Percentiles rank a stretch among this genome's conserved stretches.
These are phyloP conservation scores for Noctua pronuba DNA, from an alignment of 2,888 invertebrate species.

Conservation along the genomic window DNA sequence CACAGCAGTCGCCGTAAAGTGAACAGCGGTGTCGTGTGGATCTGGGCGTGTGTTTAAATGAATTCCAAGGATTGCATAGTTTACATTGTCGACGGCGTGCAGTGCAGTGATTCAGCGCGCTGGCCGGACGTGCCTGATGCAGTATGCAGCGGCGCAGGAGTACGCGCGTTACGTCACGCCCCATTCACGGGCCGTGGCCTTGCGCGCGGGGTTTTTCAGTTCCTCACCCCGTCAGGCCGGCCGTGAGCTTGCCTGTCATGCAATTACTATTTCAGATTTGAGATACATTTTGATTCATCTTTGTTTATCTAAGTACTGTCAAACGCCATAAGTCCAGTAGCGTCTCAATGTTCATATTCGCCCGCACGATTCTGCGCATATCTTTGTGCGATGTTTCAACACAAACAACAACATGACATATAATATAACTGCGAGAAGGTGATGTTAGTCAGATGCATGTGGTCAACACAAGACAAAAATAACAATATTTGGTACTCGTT, in stretches of 20 bases:
- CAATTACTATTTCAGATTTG: slow-evolving; percentile 1
- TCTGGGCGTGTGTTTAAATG: slow-evolving; percentile 20
- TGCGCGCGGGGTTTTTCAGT: slow-evolving; percentile 15
- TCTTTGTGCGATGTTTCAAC: too few species aligned
- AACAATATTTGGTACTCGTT: too few species aligned
- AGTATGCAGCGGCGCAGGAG: slow-evolving; percentile 9
- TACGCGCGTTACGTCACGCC: slow-evolving; percentile 63
- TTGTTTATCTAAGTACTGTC: background rate
- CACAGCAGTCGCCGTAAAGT: slow-evolving; percentile 1
- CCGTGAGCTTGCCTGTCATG: background rate
- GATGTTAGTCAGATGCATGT: too few species aligned
- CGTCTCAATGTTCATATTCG: too few species aligned
- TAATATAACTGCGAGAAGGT: too few species aligned
- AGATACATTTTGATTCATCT: background rate
- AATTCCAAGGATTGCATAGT: slow-evolving; percentile 49
- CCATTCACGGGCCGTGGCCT: slow-evolving; percentile 60
- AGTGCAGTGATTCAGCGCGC: slow-evolving; percentile 46
- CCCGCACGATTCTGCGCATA: too few species aligned
- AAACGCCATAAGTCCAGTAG: background rate
- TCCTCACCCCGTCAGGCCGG: background rate
- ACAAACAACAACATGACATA: too few species aligned
- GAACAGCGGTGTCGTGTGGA: slow-evolving; percentile 6
- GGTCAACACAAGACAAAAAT: too few species aligned
- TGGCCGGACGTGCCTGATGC: slow-evolving; percentile 28
- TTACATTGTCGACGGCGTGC: slow-evolving; percentile 56